phyloP scores from a whole-genome alignment of 2,888 invertebrate genomes.

The Chesias legatella region DNA sequence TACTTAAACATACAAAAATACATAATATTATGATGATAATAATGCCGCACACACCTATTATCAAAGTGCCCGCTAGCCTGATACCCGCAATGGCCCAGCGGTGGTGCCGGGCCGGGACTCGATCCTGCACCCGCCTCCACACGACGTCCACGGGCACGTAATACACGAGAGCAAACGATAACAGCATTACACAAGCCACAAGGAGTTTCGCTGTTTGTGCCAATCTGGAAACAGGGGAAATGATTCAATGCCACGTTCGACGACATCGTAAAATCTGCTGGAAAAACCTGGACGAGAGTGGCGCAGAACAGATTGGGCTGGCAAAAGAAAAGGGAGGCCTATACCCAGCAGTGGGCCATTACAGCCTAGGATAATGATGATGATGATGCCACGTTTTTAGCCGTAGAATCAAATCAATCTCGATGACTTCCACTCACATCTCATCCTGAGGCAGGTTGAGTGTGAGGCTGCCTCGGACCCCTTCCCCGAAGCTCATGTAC shows the following conservation, averaged over 20 bases:
- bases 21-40: too few relatives aligned
- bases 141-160: constrained; percentile 96
- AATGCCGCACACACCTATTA: constrained; percentile 60
- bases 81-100: constrained; percentile 63
- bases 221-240: constrained; percentile 62
- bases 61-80: constrained; percentile 51
- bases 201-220: constrained; percentile 90
- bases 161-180: constrained; percentile 95
- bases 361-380: too few relatives aligned
- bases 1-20: too few relatives aligned
- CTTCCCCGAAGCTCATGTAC: constrained; percentile 90
- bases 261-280: too few relatives aligned
- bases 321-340: too few relatives aligned
- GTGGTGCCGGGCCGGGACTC: constrained; percentile 64
- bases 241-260: too few relatives aligned
- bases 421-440: constrained; percentile 85
- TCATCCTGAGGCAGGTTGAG: constrained; percentile 87
- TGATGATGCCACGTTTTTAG: too few relatives aligned
- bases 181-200: constrained; percentile 93
- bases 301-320: too few relatives aligned
- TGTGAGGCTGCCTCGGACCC: constrained; percentile 88
- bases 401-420: too few relatives aligned
- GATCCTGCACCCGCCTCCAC: constrained; percentile 85
- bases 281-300: too few relatives aligned
- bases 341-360: too few relatives aligned